phyloP scores from a whole-genome alignment of 1,140 invertebrate species.

The Papilio polyxenes region DNA sequence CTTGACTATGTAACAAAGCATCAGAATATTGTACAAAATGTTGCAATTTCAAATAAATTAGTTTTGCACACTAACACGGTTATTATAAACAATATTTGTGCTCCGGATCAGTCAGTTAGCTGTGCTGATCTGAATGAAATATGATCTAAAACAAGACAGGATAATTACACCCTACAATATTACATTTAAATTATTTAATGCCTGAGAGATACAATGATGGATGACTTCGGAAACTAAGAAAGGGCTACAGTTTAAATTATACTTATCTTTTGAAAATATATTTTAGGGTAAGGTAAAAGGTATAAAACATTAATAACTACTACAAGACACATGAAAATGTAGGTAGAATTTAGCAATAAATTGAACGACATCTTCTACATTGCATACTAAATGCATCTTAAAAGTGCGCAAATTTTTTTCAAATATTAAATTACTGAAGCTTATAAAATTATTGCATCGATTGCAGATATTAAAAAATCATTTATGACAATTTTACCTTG shows the following conservation, averaged over 20 bases:
- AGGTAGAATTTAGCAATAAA: not conserved
- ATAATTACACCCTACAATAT: slow-evolving; percentile 35
- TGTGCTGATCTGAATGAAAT: slow-evolving; percentile 18
- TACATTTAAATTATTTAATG: slow-evolving; percentile 39
- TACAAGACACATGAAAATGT: not conserved
- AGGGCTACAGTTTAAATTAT: not conserved
- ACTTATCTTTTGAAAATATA: not conserved
- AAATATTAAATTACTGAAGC: not conserved
- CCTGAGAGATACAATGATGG: slow-evolving; percentile 22
- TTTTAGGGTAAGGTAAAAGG: not conserved
- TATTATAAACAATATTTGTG: slow-evolving; percentile 22
- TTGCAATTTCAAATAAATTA: slow-evolving; percentile 2
- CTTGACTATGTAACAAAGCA: not conserved
- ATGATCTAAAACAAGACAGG: slow-evolving; percentile 26
- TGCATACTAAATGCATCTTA: not conserved
- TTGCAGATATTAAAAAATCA: not conserved
- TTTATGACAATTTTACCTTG: slow-evolving; percentile 3
- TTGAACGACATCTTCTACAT: not conserved
- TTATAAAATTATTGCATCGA: not conserved
- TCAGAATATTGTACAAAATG: not conserved
- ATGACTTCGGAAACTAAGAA: slow-evolving; percentile 25
- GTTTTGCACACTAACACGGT: not conserved
- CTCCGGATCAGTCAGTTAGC: slow-evolving; percentile 28
- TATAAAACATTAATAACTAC: not conserved
- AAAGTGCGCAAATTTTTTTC: too few species aligned